Evolutionary conservation across 2,797 vertebrate genomes (phyloP), one percentile per base, ranked within the genome.

Genomic region (Liasis olivaceus): DNA sequence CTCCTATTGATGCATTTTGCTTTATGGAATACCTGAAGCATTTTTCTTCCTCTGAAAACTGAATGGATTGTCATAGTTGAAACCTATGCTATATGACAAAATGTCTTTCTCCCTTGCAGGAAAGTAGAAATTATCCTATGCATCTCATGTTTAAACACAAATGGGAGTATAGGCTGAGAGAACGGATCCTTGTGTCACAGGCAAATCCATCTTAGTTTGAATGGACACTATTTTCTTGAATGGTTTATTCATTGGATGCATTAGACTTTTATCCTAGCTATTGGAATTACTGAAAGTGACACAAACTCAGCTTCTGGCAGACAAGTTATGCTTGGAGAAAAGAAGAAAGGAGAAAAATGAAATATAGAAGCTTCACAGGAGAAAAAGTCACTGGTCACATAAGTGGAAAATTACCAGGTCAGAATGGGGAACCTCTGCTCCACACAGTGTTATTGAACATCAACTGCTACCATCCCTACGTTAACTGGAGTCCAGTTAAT

Each of bases 1-100:
- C 63, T 64, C 63, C 5, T 28, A 12, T 72, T 4, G 15, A 17
- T 77, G 89, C 91, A 89, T 93, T 14, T 89, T 90, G 7, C 85
- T 93, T 96, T 94, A 89, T 96, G 26, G 91, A 95, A 95, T 93
- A 69, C 15, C 59, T 28, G 42, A 64, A 85, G 28, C 59, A 91
- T 84, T 11, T 28, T 85, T 15, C 77, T 63, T n/a, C 3, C 4
- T 85, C 59, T 85, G 24, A 54, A 90, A 63, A 15, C 58, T 22
- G 69, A 60, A 51, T 47, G 26, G 58, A 1, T 63, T n/a, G 28
- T 42, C 90, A 64, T 51, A 54, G 59, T 17, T 54, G 3, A 51
- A 63, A 31, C 3, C 66, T 58, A 58, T 15, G 58, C 54, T 47
- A 47, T 88, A 51, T 8, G 24, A 28, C 17, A 54, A 28, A 66